Evolutionary conservation across 2,888 invertebrate genomes (phyloP).

Genomic region (Caenorhabditis sp.): DNA sequence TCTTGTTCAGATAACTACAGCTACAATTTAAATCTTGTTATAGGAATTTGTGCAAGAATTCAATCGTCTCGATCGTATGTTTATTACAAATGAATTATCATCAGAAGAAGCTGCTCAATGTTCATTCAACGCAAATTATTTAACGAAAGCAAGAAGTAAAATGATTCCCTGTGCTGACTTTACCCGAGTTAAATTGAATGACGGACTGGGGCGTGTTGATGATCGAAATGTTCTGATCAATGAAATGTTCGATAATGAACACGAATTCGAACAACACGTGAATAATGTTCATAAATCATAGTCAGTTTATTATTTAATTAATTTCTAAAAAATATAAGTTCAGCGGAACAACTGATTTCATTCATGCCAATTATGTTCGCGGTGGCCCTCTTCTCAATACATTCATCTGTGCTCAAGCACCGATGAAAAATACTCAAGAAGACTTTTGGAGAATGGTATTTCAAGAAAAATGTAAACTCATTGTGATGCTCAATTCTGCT

Average conservation of each 20-base stretch:
- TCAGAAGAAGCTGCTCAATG: constrained; percentile 54
- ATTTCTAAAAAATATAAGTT: background rate
- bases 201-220: constrained; percentile 35
- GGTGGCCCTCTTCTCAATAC: constrained; percentile 68
- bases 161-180: constrained; percentile 46
- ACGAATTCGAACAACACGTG: constrained; percentile 24
- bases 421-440: constrained; percentile 57
- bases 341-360: constrained; percentile 65
- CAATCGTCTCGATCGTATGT: constrained; percentile 60
- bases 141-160: constrained; percentile 61
- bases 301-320: constrained; percentile 10
- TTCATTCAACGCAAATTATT: constrained; percentile 60
- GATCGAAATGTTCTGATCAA: constrained; percentile 23
- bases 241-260: constrained; percentile 31
- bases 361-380: constrained; percentile 63
- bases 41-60: constrained; percentile 62
- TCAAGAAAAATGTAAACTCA: constrained; percentile 52
- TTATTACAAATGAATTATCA: constrained; percentile 54
- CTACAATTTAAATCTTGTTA: background rate
- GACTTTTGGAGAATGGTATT: constrained; percentile 65
- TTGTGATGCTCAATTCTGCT: constrained; percentile 66
- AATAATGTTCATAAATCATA: constrained; percentile 11
- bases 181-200: constrained; percentile 43
- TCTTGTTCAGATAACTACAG: too few relatives aligned
- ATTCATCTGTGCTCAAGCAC: constrained; percentile 67